Base-by-base conservation (phyloP, 2,113 vertebrate species). In the Herpetotheres cachinnans region DNA sequence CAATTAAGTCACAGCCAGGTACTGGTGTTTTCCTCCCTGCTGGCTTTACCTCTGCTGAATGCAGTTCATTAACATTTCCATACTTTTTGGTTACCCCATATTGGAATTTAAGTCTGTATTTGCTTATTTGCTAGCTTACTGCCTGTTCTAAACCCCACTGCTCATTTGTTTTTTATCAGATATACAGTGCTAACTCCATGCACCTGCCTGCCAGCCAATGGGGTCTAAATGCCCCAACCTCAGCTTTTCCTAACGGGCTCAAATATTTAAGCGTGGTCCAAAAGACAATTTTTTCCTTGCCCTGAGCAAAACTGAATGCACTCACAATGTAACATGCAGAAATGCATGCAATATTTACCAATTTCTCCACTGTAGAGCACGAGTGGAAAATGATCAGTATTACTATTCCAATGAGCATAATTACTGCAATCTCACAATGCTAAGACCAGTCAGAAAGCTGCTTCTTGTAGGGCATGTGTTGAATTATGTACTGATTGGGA, bases 1-100 rank as follows among this genome's bases (percentile, higher is more conserved):
- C 91, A 88, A 96, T 97, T 96, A 97, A 97, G 47, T 97, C 97
- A 80, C 97, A 96, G 95, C 71, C 95, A 96, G 84, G 95, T 97
- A 90, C 76, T 93, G 93, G 89, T 95, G 74, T 94, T 97, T 94
- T 91, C 91, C 24, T 96, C 78, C 93, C 89, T 86, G 78, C 91
- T 96, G 97, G 59, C 93, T 96, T 95, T 88, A 90, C 78, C 78
- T 96, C 91, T 88, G 42, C 55, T 94, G 84, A 95, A 93, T 59
- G 70, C 21, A 96, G 42, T 86, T 93, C 89, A 96, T 96, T 97
- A 95, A 77, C 94, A 93, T 93, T 94, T 96, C 94, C 84, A 94
- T 83, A 94, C 73, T 69, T 92, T 95, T 91, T 95, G 67, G 91
- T 93, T 96, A 89, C 59, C 63, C 47, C 50, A 56, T 77, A 59